Base-by-base conservation (phyloP, 2,797 vertebrate species). In the Cryptoprocta ferox region DNA sequence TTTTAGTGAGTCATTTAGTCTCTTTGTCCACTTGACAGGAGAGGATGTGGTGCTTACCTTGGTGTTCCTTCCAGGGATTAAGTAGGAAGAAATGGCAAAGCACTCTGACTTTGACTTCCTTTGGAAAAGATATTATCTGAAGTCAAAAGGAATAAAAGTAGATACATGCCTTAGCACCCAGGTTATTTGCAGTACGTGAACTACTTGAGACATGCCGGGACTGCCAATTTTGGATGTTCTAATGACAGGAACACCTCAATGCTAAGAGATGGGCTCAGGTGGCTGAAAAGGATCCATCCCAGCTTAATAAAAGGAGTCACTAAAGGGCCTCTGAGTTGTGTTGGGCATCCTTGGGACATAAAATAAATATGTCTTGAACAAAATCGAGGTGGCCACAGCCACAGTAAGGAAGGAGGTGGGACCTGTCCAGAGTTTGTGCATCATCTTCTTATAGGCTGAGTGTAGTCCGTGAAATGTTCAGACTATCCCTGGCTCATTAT, bases 11-110 rank as follows among this genome's bases (percentile, higher is more conserved):
- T 97, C 59, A 76, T 89, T 97, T 91, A 70, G 81, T 84, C 42
- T 95, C 75, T 92, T 50, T 96, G 56, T 96, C 91, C 66, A 28
- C 50, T 96, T 95, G 94, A 96, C 48, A 92, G 66, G 50, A 68
- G 28, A 94, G 42, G 37, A 50, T 91, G 39, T 84, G 26, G 18
- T 87, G 45, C 73, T 82, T 93, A 84, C 50, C 50, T 66, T 80
- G 79, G 16, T 94, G 65, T 87, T 93, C 71, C 37, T 97, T 97
- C 75, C 24, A 91, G 89, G 65, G 32, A 83, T 91, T 96, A 91
- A 94, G 86, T 45, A 73, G 42, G 56, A 65, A 75, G 71, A 59
- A 45, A 59, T 84, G 30, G 21, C 37, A 95, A 91, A 93, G 53
- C 14, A 35, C 35, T 86, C 35, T 87, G 13, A 70, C n/a, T 85